phyloP scores from a whole-genome alignment of 2,113 vertebrate genomes.

The Corythornis cristatus region DNA sequence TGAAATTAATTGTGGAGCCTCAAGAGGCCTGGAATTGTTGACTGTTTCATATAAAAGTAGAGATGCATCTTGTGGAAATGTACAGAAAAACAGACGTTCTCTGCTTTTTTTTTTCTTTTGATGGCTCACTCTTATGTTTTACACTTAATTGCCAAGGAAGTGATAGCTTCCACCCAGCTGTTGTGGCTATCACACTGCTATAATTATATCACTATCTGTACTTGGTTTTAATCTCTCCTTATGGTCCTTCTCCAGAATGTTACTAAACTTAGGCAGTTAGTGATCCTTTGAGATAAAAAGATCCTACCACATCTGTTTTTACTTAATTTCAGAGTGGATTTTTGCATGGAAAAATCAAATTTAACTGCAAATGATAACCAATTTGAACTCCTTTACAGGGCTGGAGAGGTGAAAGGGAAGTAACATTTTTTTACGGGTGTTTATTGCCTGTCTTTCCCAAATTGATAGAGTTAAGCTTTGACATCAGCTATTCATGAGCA shows the following conservation, averaged over 20 bases:
- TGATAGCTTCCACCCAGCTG: slow-evolving; percentile 23
- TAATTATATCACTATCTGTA: background rate
- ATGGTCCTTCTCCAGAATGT: background rate
- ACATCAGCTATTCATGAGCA: background rate
- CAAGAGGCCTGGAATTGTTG: background rate
- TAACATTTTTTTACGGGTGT: background rate
- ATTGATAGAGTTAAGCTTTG: background rate
- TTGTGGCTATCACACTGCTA: background rate
- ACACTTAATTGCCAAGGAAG: background rate
- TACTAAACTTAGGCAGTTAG: background rate
- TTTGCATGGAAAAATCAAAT: background rate
- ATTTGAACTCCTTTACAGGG: background rate
- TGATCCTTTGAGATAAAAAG: background rate
- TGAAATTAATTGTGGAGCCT: background rate
- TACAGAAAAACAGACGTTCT: background rate
- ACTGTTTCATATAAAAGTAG: background rate
- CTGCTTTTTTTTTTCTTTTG: background rate
- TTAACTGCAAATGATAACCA: background rate
- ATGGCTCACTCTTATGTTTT: background rate
- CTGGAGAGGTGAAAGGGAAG: background rate
- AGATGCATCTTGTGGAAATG: background rate
- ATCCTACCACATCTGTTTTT: background rate
- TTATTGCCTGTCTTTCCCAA: background rate
- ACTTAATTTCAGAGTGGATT: background rate
- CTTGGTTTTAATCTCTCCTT: background rate